Conservation (phyloP, 2,113 vertebrate genomes). For the Passer domesticus region DNA sequence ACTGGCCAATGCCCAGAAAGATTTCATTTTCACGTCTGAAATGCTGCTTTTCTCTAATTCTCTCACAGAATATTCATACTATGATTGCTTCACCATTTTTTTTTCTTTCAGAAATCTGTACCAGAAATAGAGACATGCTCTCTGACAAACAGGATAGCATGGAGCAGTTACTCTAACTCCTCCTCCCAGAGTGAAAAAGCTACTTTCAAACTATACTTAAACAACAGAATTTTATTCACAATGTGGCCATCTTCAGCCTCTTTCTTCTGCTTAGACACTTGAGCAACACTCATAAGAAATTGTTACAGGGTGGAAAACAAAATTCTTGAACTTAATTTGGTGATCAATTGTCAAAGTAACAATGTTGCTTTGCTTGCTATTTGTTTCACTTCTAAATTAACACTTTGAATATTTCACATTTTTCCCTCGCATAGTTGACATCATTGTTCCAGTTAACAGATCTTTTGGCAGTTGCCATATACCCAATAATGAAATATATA, state of each 20-base stretch:
- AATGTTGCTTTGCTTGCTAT: background rate
- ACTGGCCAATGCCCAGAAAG: background rate
- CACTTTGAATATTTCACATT: background rate
- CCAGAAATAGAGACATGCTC: background rate
- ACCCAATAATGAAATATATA: rapidly evolving
- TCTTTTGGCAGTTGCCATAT: background rate
- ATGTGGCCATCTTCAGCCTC: background rate
- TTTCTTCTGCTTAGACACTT: background rate
- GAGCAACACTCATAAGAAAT: background rate
- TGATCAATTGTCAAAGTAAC: background rate
- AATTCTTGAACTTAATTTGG: background rate
- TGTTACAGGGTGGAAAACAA: background rate
- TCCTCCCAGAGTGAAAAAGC: background rate
- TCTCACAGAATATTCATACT: background rate
- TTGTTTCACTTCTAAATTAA: background rate
- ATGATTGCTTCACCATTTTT: background rate
- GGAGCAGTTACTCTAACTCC: background rate
- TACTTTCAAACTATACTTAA: background rate
- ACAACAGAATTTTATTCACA: background rate
- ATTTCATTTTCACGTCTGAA: background rate
- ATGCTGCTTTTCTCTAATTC: background rate
- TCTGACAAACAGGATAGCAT: background rate
- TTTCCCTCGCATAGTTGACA: background rate
- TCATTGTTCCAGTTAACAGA: background rate
- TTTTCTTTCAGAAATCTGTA: background rate